These are phyloP conservation scores for Protophormia terraenovae DNA, from an alignment of 2,888 invertebrate species.

Conservation along the genomic window DNA sequence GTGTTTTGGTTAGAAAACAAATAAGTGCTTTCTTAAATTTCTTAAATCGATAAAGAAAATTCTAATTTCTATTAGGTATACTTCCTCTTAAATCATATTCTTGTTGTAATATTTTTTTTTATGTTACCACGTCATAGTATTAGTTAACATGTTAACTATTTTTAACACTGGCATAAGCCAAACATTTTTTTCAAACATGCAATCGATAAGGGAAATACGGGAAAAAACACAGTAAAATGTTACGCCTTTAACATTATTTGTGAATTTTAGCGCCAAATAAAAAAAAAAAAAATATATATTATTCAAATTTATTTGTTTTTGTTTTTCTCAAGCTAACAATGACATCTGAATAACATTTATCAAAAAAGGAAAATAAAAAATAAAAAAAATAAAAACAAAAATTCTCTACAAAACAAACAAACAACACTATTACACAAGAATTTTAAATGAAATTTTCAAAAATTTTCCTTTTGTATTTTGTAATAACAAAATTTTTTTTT, in stretches of 20 bases:
- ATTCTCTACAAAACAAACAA: background rate
- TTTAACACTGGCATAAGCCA: slow-evolving; percentile 1
- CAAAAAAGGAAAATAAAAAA: background rate
- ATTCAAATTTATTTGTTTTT: background rate
- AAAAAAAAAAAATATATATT: too few relatives aligned
- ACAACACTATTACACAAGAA: background rate
- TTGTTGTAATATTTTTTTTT: background rate
- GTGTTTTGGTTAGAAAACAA: too few relatives aligned
- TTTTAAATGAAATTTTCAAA: too few relatives aligned
- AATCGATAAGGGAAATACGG: slow-evolving; percentile 14
- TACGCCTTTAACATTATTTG: slow-evolving; percentile 6
- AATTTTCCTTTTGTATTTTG: too few relatives aligned
- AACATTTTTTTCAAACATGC: background rate
- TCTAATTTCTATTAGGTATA: background rate
- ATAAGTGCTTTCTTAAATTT: too few relatives aligned
- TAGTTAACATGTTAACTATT: slow-evolving; percentile 41
- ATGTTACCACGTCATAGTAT: slow-evolving; percentile 47
- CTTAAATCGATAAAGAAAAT: too few relatives aligned
- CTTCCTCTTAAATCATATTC: slow-evolving; percentile 31
- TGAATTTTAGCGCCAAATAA: slow-evolving; percentile 16
- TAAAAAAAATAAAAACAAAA: background rate
- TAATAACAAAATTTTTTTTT: too few relatives aligned
- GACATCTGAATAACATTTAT: background rate
- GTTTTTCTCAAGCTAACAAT: background rate
- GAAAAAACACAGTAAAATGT: slow-evolving; percentile 24